Base-by-base conservation (phyloP, 2,888 invertebrate genomes). In the Sarcophaga subvicina region DNA sequence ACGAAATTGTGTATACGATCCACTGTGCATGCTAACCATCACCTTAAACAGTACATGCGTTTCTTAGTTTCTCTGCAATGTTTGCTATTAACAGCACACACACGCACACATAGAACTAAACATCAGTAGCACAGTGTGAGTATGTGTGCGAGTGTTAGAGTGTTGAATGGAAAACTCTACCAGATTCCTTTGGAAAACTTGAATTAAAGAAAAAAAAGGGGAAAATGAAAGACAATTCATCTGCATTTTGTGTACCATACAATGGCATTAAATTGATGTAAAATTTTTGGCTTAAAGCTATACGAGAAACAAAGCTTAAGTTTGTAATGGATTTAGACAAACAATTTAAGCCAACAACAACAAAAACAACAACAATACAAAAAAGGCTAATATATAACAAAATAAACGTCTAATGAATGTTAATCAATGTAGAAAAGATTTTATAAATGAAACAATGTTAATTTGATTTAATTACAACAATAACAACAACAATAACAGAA, bases 251-350 rank as follows among this genome's bases (percentile, higher is more conserved):
- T 79, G 20, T 79, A 59, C 64, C 69, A 75, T 20, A 79, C 79
- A 84, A 70, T 70, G 47, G 17, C 27, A 70, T 70, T 64, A 84
- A 84, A 80, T 75, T 80, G 59, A 75, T 60, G 27, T 49, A 64
- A 70, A 59, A 20, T 80, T 80, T 66, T 59, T 79, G 22, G 64
- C 83, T 83, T 77, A 64, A 77, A 71, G 59, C 20, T 82, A 64
- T 71, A 37, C 37, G 37, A 37, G 2, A 2, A 37, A 10, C 37
- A 37, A 37, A 37, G 37, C 37, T 37, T 2, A 2, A 37, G 37
- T 37, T 37, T 37, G 37, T 37, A 37, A 37, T 37, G 37, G 8
- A 37, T 37, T 37, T 37, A 37, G 37, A 37, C 37, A 37, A 37
- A 37, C 37, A 8, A 10, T 37, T 37, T 37, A 37, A 37, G 37